Conservation (phyloP, 2,113 vertebrate genomes). For the Microcebus tavaratra region DNA sequence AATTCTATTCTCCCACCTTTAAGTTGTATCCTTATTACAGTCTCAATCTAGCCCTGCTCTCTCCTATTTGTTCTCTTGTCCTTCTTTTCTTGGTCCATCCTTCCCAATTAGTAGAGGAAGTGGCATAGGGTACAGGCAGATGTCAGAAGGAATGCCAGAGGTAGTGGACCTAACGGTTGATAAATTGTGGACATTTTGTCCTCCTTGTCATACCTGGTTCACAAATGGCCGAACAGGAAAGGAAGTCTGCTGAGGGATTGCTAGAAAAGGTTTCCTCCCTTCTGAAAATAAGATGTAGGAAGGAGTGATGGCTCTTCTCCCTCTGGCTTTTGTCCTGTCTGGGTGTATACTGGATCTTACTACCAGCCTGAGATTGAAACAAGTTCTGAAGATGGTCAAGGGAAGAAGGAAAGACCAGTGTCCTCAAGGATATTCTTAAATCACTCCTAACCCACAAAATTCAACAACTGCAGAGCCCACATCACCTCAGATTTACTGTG, state of each 20-base stretch:
- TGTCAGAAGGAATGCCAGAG: not conserved
- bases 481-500: not conserved
- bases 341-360: not conserved
- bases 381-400: not conserved
- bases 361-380: not conserved
- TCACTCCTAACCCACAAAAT: not conserved
- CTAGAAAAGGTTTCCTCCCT: not conserved
- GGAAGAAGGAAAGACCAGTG: not conserved
- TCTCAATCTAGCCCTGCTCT: not conserved
- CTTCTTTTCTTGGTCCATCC: not conserved
- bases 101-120: not conserved
- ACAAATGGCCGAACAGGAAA: not conserved
- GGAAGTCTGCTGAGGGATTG: not conserved
- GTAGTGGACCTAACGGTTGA: accelerated
- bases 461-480: not conserved
- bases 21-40: not conserved
- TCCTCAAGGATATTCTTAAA: not conserved
- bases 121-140: not conserved
- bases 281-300: not conserved
- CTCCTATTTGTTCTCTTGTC: not conserved
- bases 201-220: not conserved
- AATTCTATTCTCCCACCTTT: not conserved
- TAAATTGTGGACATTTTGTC: not conserved
- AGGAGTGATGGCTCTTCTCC: not conserved
- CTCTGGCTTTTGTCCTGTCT: not conserved